Evolutionary conservation across 2,888 invertebrate genomes (phyloP), one percentile per base, ranked within the genome.

Genomic region (Amblyjoppa proteus): DNA sequence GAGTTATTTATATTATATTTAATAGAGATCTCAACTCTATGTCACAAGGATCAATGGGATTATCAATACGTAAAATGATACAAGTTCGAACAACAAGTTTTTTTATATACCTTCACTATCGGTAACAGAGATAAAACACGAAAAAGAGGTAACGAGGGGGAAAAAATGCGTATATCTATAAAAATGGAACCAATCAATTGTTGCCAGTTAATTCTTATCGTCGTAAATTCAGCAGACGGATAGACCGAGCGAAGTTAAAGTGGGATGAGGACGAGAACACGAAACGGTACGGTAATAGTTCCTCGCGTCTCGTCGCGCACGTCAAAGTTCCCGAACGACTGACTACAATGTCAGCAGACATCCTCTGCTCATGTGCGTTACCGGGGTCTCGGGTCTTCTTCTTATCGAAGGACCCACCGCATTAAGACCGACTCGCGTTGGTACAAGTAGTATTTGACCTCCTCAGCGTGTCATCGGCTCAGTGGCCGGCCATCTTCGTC

Each of bases 291-390:
- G 56, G 34, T 25, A 53, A 64, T 38, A 51, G 56, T 53, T 64
- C 41, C 49, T 58, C 73, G 76, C 34, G 34, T 25, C 41, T 28
- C 68, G 45, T 1, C 64, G 34, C 16, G 71, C 11, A 58, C 58
- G 73, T 73, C 69, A 75, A 81, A 45, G 77, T 74, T 74, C 74
- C 74, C 49, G 53, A 69, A 38, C 20, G 41, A 38, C 51, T 9
- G 74, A 78, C 81, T 85, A 85, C 78, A 78, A 58, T 70, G 51
- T 49, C 31, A 28, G 69, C n/a, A 81, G 77, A 81, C 81, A 64
- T 71, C 53, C 74, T 64, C 34, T 73, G 71, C 49, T 56, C 73
- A 77, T 74, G 77, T 77, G 84, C 81, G 34, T 16, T 56, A 53
- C 73, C 64, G 41, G 53, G 75, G 68, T 41, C 73, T 25, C n/a